Evolutionary conservation across 2,113 vertebrate genomes (phyloP).

Genomic region (Heterocephalus glaber): DNA sequence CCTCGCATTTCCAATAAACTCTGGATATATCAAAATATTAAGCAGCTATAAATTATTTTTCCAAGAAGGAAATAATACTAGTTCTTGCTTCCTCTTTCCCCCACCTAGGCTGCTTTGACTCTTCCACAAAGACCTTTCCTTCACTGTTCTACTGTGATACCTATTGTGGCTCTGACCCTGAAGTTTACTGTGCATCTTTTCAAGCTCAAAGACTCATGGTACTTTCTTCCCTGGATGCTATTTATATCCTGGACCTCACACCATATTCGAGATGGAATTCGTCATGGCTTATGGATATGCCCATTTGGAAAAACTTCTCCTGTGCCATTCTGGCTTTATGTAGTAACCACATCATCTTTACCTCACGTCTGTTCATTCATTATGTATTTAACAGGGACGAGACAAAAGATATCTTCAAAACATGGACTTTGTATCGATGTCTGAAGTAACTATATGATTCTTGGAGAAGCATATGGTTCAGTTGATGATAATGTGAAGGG

Average conservation of each 20-base stretch:
- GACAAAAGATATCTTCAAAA: conserved; percentile 94
- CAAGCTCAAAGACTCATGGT: conserved; percentile 95
- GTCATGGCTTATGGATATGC: conserved; percentile 95
- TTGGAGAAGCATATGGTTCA: not conserved
- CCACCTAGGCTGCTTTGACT: conserved; percentile 89
- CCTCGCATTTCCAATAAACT: not conserved
- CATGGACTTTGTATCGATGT: conserved; percentile 94
- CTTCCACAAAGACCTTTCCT: conserved; percentile 93
- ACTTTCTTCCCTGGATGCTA: conserved; percentile 97
- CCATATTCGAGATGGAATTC: conserved; percentile 94
- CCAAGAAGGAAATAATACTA: not conserved
- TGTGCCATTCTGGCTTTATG: conserved; percentile 95
- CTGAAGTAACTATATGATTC: conserved; percentile 77
- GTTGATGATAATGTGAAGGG: not conserved
- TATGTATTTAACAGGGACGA: conserved; percentile 96
- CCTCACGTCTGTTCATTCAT: conserved; percentile 95
- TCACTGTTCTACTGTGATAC: conserved; percentile 95
- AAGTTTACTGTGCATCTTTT: conserved; percentile 92
- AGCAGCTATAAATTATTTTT: not conserved
- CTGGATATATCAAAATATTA: not conserved
- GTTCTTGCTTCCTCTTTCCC: conserved; percentile 35
- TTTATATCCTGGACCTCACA: conserved; percentile 96
- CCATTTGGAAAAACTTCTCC: conserved; percentile 95
- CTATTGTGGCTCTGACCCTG: conserved; percentile 89
- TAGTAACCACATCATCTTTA: conserved; percentile 93